A percentile compares a stretch with the other conserved stretches of the same genome.
Conservation (phyloP, 2,888 invertebrate genomes). For the Mesopsocus fuscifrons region DNA sequence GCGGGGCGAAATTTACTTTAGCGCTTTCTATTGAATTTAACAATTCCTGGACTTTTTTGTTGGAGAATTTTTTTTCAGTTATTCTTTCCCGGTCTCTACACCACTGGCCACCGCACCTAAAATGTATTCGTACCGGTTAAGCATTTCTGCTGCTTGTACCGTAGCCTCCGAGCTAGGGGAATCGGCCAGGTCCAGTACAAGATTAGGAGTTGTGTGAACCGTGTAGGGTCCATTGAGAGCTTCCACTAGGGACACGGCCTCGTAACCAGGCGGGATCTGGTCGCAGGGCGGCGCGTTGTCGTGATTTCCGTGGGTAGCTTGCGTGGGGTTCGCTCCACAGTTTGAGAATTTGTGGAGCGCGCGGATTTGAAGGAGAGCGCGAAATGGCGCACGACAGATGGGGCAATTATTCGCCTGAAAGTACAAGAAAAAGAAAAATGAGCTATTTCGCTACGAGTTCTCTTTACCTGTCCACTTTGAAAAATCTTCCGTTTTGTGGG, state of each 20-base stretch:
- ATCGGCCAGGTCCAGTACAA: conserved; percentile 24
- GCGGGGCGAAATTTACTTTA: too few relatives aligned
- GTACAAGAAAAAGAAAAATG: conserved; percentile 89
- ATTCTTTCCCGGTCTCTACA: too few relatives aligned
- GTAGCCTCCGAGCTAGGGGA: conserved; percentile 44
- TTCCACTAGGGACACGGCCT: conserved; percentile 85
- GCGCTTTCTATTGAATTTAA: too few relatives aligned
- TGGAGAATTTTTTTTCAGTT: too few relatives aligned
- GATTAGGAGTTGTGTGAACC: conserved; percentile 24
- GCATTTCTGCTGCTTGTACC: conserved; percentile 42
- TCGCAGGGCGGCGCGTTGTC: too few relatives aligned
- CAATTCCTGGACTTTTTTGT: too few relatives aligned
- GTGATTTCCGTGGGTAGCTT: too few relatives aligned
- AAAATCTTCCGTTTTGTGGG: too few relatives aligned
- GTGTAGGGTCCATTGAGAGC: conserved; percentile 81
- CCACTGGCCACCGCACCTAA: too few relatives aligned
- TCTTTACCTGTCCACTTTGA: too few relatives aligned
- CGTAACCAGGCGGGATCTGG: conserved; percentile 82
- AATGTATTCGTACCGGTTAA: conserved; percentile 35
- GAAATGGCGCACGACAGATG: conserved; percentile 95
- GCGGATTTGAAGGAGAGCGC: conserved; percentile 87
- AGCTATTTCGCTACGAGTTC: too few relatives aligned
- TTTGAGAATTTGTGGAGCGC: conserved; percentile 60
- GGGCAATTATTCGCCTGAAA: conserved; percentile 98
- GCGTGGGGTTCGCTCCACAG: conserved; percentile 21